A percentile compares a stretch with the other conserved stretches of the same genome.
phyloP scores from a whole-genome alignment of 2,113 vertebrate genomes.

The Cyphomyrus plagiostoma region DNA sequence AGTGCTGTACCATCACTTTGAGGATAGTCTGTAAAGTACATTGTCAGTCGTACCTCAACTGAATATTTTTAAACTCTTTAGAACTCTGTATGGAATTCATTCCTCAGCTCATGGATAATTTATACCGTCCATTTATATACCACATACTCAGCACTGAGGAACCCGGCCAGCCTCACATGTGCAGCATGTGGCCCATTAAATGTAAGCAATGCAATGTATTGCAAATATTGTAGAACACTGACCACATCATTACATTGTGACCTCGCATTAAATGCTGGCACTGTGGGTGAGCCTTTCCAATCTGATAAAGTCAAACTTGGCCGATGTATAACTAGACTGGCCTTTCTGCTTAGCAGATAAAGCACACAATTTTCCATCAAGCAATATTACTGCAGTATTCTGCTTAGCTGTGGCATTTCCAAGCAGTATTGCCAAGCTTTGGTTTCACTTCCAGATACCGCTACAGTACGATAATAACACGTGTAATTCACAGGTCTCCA shows the following conservation, averaged over 20 bases:
- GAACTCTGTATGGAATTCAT: not conserved
- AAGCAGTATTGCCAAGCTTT: not conserved
- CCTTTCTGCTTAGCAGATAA: not conserved
- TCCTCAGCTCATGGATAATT: constrained; percentile 15
- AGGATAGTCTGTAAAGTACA: not conserved
- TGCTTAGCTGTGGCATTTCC: not conserved
- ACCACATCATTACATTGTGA: not conserved
- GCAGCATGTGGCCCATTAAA: not conserved
- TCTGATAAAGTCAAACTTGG: not conserved
- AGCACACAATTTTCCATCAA: not conserved
- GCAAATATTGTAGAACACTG: not conserved
- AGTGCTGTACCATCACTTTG: constrained; percentile 15
- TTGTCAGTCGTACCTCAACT: not conserved
- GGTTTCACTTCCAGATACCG: not conserved
- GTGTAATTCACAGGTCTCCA: not conserved
- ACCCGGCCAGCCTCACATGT: not conserved
- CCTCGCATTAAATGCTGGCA: not conserved
- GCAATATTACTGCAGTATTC: not conserved
- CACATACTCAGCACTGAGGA: not conserved
- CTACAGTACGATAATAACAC: not conserved
- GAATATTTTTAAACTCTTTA: not conserved
- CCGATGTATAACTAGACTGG: not conserved
- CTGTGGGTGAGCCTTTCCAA: not conserved
- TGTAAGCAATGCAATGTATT: not conserved
- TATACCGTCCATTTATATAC: not conserved